Base-by-base conservation (phyloP, 2,888 invertebrate species). In the Cheilosia urbana region DNA sequence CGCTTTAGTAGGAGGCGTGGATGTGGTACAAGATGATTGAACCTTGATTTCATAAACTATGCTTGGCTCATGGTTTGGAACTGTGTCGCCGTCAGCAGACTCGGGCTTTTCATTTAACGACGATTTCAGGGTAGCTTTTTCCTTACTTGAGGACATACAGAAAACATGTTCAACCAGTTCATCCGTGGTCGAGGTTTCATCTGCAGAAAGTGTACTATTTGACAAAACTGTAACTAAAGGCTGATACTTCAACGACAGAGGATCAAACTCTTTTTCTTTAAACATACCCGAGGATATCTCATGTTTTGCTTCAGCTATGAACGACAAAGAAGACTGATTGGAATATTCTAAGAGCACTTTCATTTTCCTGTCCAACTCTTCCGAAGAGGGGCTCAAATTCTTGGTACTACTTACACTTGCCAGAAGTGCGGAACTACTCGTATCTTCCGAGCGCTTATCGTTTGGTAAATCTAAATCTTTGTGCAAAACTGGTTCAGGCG, bases 291-390 rank as follows among this genome's bases (percentile, higher is more conserved):
- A 45, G 2, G 89, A 88, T 45, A 89, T 78, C 55, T 89, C 89
- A 13, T 79, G 88, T 45, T 88, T 89, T 0, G 89, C 89, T 71
- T 89, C 89, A 21, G 89, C 89, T 55, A 89, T 89, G 21, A 84
- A 89, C 1, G 89, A 88, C 0, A 87, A 77, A 4, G 89, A 89
- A 0, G 89, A 89, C 45, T 89, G 88, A 57, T 89, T 89, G 1
- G 89, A 89, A 47, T 89, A 89, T 58, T 89, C 88, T 9, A 88
- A 77, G 13, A 89, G 78, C 1, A 89, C 71, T 69, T 89, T 88
- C 88, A 89, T 89, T 60, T 88, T 88, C 27, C 88, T 76, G 15
- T 77, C 81, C 4, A 58, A 24, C 34, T 76, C 69, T 37, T 37
- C 57, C 0, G 49, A 55, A 4, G 57, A 68, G 30, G 30, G 21